Base-by-base conservation (phyloP, 1,140 invertebrate species). In the Psix sp. region DNA sequence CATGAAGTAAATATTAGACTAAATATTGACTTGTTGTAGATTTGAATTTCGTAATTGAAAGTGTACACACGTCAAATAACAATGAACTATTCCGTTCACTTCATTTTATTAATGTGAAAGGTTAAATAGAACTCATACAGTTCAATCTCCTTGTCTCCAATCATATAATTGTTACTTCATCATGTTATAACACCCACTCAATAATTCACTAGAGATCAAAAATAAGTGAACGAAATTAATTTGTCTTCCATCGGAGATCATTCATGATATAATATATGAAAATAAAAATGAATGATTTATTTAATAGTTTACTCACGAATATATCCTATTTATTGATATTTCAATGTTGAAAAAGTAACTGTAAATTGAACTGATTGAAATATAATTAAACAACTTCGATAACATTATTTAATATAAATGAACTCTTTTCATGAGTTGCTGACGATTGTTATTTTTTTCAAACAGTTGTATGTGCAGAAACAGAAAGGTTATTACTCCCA, bases 401-500 rank as follows among this genome's bases (percentile, higher is more conserved):
- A 24, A 24, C 33, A 13, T 11, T 11, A 11, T n/a, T n/a, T n/a
- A n/a, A n/a, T n/a, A n/a, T n/a, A n/a, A n/a, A n/a, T n/a, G n/a
- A n/a, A n/a, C n/a, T n/a, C n/a, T n/a, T n/a, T n/a, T 42, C 6
- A 24, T 6, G 31, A 43, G 52, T 65, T 33, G 26, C 31, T 54
- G 10, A 65, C 29, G 45, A 42, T 49, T 42, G 31, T 9, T 20
- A 1, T 56, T 33, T 35, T 52, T 7, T 6, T 36, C n/a, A n/a
- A n/a, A 7, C 49, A 24, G 60, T 65, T 75, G 60, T 42, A 56
- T 29, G 63, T 11, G 51, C n/a, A 54, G 73, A 81, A 82, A 79
- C 74, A 71, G 40, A 78, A 82, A 85, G 84, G 84, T 84, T 84
- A 84, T 84, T 85, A 84, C 84, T 82, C 82, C 60, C 82, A 38